Percentiles rank a stretch among this genome's conserved stretches.
Conservation (phyloP, 2,113 vertebrate genomes). For the Arizona elegans region DNA sequence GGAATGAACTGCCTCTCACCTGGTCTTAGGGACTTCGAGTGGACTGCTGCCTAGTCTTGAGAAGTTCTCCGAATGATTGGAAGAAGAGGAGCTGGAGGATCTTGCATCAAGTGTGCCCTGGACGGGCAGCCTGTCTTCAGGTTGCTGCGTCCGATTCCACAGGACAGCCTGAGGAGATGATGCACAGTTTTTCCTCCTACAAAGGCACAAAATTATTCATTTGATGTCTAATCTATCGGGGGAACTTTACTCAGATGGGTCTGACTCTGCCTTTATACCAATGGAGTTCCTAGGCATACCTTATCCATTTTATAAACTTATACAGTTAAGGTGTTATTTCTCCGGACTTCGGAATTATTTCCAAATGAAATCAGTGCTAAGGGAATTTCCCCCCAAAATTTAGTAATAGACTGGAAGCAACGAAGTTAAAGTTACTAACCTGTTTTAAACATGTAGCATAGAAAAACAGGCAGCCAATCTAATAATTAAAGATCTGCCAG, state of each 20-base stretch:
- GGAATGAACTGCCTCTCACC: conserved; percentile 68
- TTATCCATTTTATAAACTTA: background rate
- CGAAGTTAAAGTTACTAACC: background rate
- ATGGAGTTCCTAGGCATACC: background rate
- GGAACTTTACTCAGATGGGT: background rate
- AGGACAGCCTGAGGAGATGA: conserved; percentile 83
- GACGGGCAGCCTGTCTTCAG: conserved; percentile 79
- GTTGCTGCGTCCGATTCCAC: conserved; percentile 77
- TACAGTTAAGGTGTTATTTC: background rate
- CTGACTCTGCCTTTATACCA: background rate
- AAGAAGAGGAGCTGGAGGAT: conserved; percentile 93
- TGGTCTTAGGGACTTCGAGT: conserved; percentile 88
- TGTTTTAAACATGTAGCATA: background rate
- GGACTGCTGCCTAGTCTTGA: conserved; percentile 90
- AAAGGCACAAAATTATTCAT: background rate
- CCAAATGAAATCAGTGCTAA: background rate
- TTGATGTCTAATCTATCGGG: background rate
- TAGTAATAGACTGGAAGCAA: background rate
- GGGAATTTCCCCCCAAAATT: background rate
- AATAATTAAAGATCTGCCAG: background rate
- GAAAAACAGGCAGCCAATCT: background rate
- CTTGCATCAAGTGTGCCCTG: conserved; percentile 73
- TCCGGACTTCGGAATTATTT: background rate
- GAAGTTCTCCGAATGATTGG: conserved; percentile 88
- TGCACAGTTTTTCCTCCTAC: conserved; percentile 84